Base-by-base conservation (phyloP, 2,888 invertebrate species). In the Augiades crinisus region DNA sequence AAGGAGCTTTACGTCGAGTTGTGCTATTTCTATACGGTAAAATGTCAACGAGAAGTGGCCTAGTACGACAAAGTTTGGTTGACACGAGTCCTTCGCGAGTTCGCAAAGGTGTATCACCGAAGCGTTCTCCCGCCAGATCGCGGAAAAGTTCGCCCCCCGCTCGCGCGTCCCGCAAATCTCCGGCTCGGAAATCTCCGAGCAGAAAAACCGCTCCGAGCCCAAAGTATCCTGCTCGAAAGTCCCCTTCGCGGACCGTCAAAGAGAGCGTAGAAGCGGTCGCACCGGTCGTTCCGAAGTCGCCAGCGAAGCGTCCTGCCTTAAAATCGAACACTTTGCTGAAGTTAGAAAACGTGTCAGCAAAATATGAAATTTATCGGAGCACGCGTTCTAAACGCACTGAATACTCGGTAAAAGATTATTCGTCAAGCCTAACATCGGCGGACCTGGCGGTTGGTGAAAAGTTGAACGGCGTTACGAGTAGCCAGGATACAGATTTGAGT, bases 151-250 rank as follows among this genome's bases (percentile, higher is more conserved):
- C 86, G 22, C 76, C 83, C 51, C 66, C 72, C 56, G 76, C 74
- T 54, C 78, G 79, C 21, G 58, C 50, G 16, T 41, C 56, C 41
- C 59, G 56, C 31, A 63, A 61, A 36, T 69, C 79, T 5, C 73
- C 86, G 24, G 75, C 81, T 12, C 83, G 90, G 38, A 91, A 90
- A 54, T 91, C 91, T 6, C 90, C 91, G 2, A 79, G 81, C 55
- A 78, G 87, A 53, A 89, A 88, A 63, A 70, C 86, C 21, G 75
- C 81, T 7, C 76, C 84, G 53, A 89, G 81, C 8, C 78, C 85
- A 52, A 89, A 87, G 59, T 88, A 84, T 5, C 84, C 87, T 13
- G 78, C 84, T 14, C 77, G 88, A 43, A 90, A 88, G 59, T 88
- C 87, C 0, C 88, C 88, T 1, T 81, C 87, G 1, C 71, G 86